Evolutionary conservation across 2,113 vertebrate species (phyloP).

Genomic region (Scartelaos histophorus): DNA sequence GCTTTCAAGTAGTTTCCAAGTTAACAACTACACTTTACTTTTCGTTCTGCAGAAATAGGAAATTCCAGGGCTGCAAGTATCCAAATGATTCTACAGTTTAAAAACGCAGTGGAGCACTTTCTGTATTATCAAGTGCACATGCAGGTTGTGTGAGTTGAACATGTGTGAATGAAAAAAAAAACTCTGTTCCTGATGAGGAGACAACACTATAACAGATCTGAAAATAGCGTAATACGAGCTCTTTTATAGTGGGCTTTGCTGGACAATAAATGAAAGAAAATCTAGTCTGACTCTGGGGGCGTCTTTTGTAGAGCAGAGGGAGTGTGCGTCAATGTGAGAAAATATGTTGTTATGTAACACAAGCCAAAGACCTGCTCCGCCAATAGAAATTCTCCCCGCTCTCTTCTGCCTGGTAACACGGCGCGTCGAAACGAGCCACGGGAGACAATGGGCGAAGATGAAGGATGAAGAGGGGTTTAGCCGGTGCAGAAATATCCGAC

Average conservation of each 20-base stretch:
- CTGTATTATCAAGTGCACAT: too few relatives aligned
- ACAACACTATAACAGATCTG: too few relatives aligned
- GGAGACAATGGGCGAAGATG: conserved; percentile 12
- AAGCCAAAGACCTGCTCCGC: conserved; percentile 59
- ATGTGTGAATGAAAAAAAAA: too few relatives aligned
- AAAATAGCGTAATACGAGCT: too few relatives aligned
- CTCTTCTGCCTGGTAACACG: conserved; percentile 75
- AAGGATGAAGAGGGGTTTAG: not conserved
- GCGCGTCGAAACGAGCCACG: conserved; percentile 21
- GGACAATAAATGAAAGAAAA: conserved; percentile 10
- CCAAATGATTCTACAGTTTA: too few relatives aligned
- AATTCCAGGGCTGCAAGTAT: too few relatives aligned
- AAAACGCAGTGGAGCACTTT: too few relatives aligned
- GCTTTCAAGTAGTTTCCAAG: too few relatives aligned
- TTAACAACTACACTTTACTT: too few relatives aligned
- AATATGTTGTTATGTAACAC: conserved; percentile 61
- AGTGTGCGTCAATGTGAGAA: conserved; percentile 39
- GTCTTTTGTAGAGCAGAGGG: conserved; percentile 33
- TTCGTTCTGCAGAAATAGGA: too few relatives aligned
- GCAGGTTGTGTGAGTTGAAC: too few relatives aligned
- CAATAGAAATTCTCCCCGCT: conserved; percentile 64
- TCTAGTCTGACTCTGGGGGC: conserved; percentile 29
- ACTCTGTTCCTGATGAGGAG: too few relatives aligned
- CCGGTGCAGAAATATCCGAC: conserved; percentile 10
- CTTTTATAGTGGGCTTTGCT: not conserved